Evolutionary conservation across 1,140 invertebrate genomes (phyloP).

Genomic region (Teleopsis dalmanni): DNA sequence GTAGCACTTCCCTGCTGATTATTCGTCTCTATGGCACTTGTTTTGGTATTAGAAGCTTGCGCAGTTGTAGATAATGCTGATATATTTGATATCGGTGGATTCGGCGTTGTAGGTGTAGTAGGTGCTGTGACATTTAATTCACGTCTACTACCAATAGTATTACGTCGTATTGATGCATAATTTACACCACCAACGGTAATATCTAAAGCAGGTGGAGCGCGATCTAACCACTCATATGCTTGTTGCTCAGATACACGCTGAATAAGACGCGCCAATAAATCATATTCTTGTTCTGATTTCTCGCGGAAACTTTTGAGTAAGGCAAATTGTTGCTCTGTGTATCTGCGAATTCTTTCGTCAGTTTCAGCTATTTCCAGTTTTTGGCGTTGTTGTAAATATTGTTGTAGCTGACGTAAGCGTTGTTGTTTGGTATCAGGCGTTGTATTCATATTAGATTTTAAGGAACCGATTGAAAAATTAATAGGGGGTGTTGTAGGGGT

Average conservation of each 20-base stretch:
- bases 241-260: slow-evolving; percentile 22
- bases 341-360: slow-evolving; percentile 28
- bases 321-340: slow-evolving; percentile 28
- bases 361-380: slow-evolving; percentile 34
- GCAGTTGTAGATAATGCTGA: slow-evolving; percentile 1
- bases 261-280: slow-evolving; percentile 20
- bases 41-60: neutral
- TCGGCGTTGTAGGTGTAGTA: slow-evolving; percentile 28
- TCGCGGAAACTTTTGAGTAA: slow-evolving; percentile 36
- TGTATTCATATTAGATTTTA: slow-evolving; percentile 4
- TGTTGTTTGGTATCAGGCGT: slow-evolving; percentile 14
- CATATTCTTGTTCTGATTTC: slow-evolving; percentile 34
- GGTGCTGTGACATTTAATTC: slow-evolving; percentile 21
- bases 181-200: slow-evolving; percentile 16
- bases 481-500: slow-evolving; percentile 2
- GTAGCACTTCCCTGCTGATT: slow-evolving; percentile 3
- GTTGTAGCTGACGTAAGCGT: slow-evolving; percentile 22
- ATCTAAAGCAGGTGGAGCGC: slow-evolving; percentile 23
- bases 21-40: slow-evolving; percentile 12
- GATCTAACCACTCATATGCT: slow-evolving; percentile 19
- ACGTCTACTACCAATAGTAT: slow-evolving; percentile 34
- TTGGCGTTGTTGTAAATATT: slow-evolving; percentile 23
- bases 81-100: neutral
- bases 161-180: slow-evolving; percentile 24
- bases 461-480: slow-evolving; percentile 22